Evolutionary conservation across 2,888 invertebrate genomes (phyloP), one percentile per base, ranked within the genome.

Genomic region (Caenorhabditis sp.): DNA sequence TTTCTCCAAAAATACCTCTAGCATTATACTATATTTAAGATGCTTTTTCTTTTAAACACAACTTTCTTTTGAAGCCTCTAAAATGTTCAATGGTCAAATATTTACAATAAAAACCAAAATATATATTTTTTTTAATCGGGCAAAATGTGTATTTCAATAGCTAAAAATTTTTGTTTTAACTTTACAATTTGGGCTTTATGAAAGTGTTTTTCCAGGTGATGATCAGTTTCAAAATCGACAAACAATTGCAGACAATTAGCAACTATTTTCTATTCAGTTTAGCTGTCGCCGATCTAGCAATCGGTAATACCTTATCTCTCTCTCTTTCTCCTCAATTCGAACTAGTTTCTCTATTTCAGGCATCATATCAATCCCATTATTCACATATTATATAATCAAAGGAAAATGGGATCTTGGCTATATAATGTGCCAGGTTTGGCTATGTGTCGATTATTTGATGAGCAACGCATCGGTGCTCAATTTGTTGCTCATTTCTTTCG

Each of bases 401-500:
- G 72, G 81, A 55, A 62, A 55, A 37, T 99, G 97, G 99, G 95
- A 95, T 17, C 91, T 99, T 70, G 97, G 97, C 21, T 93, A 85
- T 71, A 71, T 79, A 19, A 77, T 85, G 73, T 91, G 90, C 90
- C 97, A 99, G 91, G 93, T 95, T 61, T 99, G 97, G 79, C 60
- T 79, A 77, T 95, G 97, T 54, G 90, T 97, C 83, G 99, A 99
- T 90, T 99, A 99, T 89, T 91, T 97, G 79, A 96, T 96, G 87
- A 95, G 95, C 87, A 99, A 99, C 91, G 97, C 99, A 50, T 97
- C 96, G 23, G 97, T 97, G 84, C 92, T 97, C 86, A 99, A 97
- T 89, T 91, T 99, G 81, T 92, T 99, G 87, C 94, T 99, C 89
- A 99, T 99, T 89, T 95, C 95, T 89, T 96, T 99, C 90, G 99